Conservation (phyloP, 2,113 vertebrate genomes). For the Sminthopsis crassicaudata region DNA sequence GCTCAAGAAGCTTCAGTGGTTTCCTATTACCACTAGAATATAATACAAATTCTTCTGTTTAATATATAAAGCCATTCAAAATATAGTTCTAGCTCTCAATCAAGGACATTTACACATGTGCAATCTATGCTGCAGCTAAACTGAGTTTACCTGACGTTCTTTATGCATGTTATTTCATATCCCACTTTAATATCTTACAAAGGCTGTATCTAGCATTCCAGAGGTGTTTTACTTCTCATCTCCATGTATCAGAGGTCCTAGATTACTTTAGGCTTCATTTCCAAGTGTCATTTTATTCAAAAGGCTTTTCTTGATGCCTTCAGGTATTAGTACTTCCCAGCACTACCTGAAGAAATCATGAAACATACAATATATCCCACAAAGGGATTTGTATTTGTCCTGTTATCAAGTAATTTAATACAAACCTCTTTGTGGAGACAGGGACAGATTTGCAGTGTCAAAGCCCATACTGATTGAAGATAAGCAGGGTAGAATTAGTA, state of each 20-base stretch:
- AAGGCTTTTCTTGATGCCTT: too few relatives aligned
- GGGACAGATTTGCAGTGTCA: too few relatives aligned
- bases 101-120: not conserved
- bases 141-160: not conserved
- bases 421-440: too few relatives aligned
- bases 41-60: not conserved
- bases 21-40: not conserved
- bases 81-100: not conserved
- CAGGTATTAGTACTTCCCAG: too few relatives aligned
- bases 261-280: not conserved
- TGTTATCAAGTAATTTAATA: too few relatives aligned
- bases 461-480: too few relatives aligned
- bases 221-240: not conserved
- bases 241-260: not conserved
- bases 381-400: too few relatives aligned
- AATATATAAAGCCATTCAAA: not conserved
- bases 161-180: not conserved
- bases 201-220: not conserved
- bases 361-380: too few relatives aligned
- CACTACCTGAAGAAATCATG: too few relatives aligned
- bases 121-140: not conserved
- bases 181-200: not conserved
- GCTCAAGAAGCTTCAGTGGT: not conserved
- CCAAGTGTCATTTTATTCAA: too few relatives aligned
- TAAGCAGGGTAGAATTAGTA: too few relatives aligned